Evolutionary conservation across 2,113 vertebrate species (phyloP), one percentile per base, ranked within the genome.

Genomic region (Empidonax alnorum): DNA sequence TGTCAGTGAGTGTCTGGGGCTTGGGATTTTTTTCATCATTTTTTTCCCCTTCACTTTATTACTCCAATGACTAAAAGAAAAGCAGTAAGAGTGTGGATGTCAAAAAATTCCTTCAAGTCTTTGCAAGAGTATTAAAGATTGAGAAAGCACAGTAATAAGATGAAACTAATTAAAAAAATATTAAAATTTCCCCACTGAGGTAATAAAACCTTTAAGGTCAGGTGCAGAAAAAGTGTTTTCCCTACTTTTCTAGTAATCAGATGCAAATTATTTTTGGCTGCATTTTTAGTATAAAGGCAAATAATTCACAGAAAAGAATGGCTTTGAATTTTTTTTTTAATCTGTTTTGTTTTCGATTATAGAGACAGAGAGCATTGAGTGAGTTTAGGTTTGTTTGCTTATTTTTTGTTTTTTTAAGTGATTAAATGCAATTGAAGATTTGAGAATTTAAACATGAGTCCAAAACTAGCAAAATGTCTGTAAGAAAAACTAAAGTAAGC

Each of bases 1-100:
- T 67, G 81, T 89, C 84, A 87, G 55, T 47, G 50, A 79, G 11
- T 71, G 52, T 87, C 77, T 93, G 35, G 37, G 46, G 14, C 46
- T 80, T 77, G 63, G 56, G 23, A 77, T 8, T 71, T 66, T 84
- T 84, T 89, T 81, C 52, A 24, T 56, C 47, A 15, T 0, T 67
- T 33, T 33, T 52, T 18, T 9, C 1, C 10, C 28, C 17, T 88
- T 28, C 24, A 14, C 23, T 91, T 89, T 46, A 83, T 63, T 27
- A 67, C 59, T 84, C 63, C 73, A 74, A 0, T 41, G 42, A 31
- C 27, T 86, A n/a, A 86, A 86, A 58, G 30, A 80, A 74, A 77
- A 80, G 2, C 10, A 28, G 21, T 8, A 39, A 65, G 27, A 28
- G 0, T n/a, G 8, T 37, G 24, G 55, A 74, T 52, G 27, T 35